Evolutionary conservation across 1,140 invertebrate species (phyloP), one percentile per base, ranked within the genome.

Genomic region (Physella acuta): DNA sequence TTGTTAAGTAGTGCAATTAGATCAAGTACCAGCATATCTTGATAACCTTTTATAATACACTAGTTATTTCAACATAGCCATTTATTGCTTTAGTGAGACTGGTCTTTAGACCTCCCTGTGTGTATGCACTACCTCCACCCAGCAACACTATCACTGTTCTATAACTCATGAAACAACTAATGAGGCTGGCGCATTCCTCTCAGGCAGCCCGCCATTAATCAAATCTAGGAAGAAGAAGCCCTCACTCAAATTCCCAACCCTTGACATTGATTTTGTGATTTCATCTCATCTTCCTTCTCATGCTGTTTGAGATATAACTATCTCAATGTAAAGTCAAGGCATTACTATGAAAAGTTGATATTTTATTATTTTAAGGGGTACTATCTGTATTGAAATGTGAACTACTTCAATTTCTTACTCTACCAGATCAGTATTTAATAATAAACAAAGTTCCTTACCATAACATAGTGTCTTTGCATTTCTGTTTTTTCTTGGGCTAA

Each of bases 401-500:
- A n/a, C n/a, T n/a, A n/a, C n/a, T n/a, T n/a, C 53, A 11, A 55
- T 44, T 11, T 44, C 8, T 44, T 44, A 44, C 39, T 44, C 53
- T 8, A 55, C 26, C 26, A 16, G 8, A 55, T 8, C 5, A 55
- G 11, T 3, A 4, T 33, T 17, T 31, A 55, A 53, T 11, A 30
- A 49, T 31, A 33, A 17, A 53, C 11, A 63, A 24, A 28, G 39
- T 1, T 63, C 66, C 64, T 67, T 60, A 71, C 70, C 70, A 71
- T 71, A 30, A 71, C 70, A 67, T 71, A 71, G 37, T 71, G 70
- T 69, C 71, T 49, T 68, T 70, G 64, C 71, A 70, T 70, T 56
- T 68, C 68, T 28, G 66, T 68, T 89, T 97, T 97, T 88, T 97
- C 95, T 85, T 91, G 93, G 76, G 92, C 93, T 85, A 97, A 87